These are phyloP conservation scores for Erpobdella octoculata DNA, from an alignment of 2,888 invertebrate genomes.

Conservation along the genomic window DNA sequence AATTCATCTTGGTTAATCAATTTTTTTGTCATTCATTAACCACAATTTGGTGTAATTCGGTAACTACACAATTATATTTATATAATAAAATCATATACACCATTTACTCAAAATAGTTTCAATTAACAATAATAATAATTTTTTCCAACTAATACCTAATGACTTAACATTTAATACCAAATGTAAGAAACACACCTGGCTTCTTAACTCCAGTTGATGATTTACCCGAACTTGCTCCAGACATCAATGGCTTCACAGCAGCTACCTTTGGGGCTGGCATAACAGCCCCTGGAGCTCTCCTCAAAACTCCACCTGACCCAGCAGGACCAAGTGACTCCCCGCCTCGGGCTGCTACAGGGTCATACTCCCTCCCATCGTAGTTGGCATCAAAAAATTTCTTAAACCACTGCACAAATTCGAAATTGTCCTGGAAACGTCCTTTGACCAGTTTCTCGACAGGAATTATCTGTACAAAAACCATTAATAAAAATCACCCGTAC, in stretches of 20 bases:
- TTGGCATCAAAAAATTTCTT: slow-evolving; percentile 99
- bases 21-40: too few species aligned
- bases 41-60: too few species aligned
- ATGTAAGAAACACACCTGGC: too few species aligned
- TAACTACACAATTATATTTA: too few species aligned
- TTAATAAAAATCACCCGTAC: neutral
- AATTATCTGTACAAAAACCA: slow-evolving; percentile 70
- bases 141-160: neutral
- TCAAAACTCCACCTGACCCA: slow-evolving; percentile 16
- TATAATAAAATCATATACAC: too few species aligned
- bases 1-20: too few species aligned
- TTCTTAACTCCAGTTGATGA: too few species aligned
- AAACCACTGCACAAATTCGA: slow-evolving; percentile 99
- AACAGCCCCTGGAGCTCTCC: slow-evolving; percentile 8
- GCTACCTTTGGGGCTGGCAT: neutral
- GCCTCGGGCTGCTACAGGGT: slow-evolving; percentile 78
- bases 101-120: too few species aligned
- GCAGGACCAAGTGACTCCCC: slow-evolving; percentile 57
- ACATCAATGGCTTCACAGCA: neutral
- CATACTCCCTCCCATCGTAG: slow-evolving; percentile 93
- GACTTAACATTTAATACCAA: neutral
- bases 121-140: too few species aligned
- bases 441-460: slow-evolving; percentile 98
- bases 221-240: too few species aligned
- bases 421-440: slow-evolving; percentile 99